phyloP scores from a whole-genome alignment of 2,797 vertebrate genomes.

The Nothura maculosa region DNA sequence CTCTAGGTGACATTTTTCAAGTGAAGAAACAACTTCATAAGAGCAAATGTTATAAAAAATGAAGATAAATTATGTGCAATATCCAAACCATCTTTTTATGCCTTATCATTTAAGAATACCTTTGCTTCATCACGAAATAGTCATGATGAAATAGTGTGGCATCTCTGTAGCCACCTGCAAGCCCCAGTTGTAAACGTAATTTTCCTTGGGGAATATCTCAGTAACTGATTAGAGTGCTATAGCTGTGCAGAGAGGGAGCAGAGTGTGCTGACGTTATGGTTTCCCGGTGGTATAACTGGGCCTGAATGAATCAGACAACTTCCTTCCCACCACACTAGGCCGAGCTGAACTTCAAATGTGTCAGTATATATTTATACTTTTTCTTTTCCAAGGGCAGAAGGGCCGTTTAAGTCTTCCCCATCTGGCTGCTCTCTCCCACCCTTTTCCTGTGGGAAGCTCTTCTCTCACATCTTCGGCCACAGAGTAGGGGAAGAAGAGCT shows the following conservation, averaged over 20 bases:
- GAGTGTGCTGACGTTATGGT: constrained; percentile 43
- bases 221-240: constrained; percentile 31
- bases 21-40: neutral
- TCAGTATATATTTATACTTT: constrained; percentile 65
- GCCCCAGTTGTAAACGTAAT: neutral
- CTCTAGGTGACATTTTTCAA: neutral
- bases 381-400: constrained; percentile 54
- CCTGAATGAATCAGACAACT: constrained; percentile 25
- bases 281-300: constrained; percentile 34
- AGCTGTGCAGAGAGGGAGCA: neutral
- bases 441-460: constrained; percentile 74
- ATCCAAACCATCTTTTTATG: neutral
- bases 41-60: neutral
- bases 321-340: constrained; percentile 13
- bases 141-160: neutral
- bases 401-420: constrained; percentile 64
- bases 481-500: constrained; percentile 57
- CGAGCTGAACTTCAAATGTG: constrained; percentile 53
- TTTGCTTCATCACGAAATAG: neutral
- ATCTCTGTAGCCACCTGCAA: constrained; percentile 29
- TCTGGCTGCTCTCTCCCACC: constrained; percentile 66
- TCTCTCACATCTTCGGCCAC: neutral
- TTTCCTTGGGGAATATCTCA: neutral
- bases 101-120: neutral
- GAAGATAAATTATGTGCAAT: neutral